Evolutionary conservation across 2,113 vertebrate genomes (phyloP).

Genomic region (Calyptommatus sinebrachiatus): DNA sequence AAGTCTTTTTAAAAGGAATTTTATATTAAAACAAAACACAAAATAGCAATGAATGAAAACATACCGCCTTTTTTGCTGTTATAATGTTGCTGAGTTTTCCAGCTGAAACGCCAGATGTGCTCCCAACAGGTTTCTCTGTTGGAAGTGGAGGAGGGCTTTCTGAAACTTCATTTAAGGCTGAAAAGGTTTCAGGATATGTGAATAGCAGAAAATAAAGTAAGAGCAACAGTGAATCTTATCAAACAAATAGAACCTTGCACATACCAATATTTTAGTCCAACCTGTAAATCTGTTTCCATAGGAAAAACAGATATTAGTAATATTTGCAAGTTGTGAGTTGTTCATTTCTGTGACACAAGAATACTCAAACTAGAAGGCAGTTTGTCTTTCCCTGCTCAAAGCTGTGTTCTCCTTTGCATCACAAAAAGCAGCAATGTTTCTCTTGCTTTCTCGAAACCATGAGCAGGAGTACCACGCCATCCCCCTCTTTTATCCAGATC

Average conservation of each 20-base stretch:
- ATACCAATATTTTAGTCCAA: neutral
- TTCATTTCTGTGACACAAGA: slow-evolving; percentile 13
- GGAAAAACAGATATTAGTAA: slow-evolving; percentile 3
- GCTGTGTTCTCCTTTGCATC: too few species aligned
- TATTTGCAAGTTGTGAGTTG: slow-evolving; percentile 18
- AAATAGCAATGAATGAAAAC: slow-evolving; percentile 33
- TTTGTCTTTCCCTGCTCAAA: neutral
- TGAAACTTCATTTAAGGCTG: slow-evolving; percentile 70
- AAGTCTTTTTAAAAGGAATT: neutral
- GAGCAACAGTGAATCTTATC: neutral
- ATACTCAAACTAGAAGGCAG: neutral
- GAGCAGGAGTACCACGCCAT: too few species aligned
- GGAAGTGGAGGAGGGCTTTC: slow-evolving; percentile 82
- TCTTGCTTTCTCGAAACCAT: too few species aligned
- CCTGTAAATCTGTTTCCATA: neutral
- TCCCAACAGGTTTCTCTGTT: slow-evolving; percentile 81
- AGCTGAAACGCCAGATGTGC: slow-evolving; percentile 47
- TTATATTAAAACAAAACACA: slow-evolving; percentile 27
- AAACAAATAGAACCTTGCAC: slow-evolving; percentile 3
- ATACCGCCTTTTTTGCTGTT: slow-evolving; percentile 64
- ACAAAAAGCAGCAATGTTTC: too few species aligned
- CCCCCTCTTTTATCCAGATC: too few species aligned
- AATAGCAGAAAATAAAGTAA: slow-evolving; percentile 8
- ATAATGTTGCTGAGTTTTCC: slow-evolving; percentile 58
- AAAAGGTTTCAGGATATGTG: slow-evolving; percentile 39